Percentiles rank a stretch among this genome's conserved stretches.
These are phyloP conservation scores for Meandrusa payeni DNA, from an alignment of 2,888 invertebrate genomes.

Conservation along the genomic window DNA sequence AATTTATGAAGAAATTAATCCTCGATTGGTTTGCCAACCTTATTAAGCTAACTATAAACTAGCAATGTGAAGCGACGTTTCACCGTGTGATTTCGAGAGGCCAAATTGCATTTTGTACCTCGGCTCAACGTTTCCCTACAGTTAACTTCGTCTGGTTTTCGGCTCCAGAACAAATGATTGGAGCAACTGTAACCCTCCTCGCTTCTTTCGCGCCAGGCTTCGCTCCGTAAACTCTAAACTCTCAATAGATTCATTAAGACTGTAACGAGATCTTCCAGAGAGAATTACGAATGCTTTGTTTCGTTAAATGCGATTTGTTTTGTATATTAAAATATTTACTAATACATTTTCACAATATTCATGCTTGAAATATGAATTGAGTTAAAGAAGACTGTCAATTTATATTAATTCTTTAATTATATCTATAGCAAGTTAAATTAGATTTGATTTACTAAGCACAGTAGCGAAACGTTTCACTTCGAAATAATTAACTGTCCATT, in stretches of 20 bases:
- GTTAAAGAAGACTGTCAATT: no score
- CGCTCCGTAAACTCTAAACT: constrained; percentile 69
- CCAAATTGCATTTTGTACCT: constrained; percentile 12
- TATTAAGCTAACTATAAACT: constrained; percentile 1
- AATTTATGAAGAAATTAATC: no score
- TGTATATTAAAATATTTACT: constrained; percentile 55
- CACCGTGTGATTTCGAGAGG: constrained; percentile 43
- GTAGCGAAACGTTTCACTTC: no score
- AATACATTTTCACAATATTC: constrained; percentile 26
- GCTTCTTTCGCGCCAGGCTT: constrained; percentile 60
- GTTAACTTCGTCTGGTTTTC: constrained; percentile 36
- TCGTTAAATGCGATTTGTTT: constrained; percentile 72
- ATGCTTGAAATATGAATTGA: neutral
- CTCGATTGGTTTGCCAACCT: no score
- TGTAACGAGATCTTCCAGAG: constrained; percentile 75
- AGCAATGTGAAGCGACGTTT: constrained; percentile 29
- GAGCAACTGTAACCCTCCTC: constrained; percentile 57
- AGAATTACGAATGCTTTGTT: constrained; percentile 74
- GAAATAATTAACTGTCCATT: no score
- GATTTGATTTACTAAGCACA: no score
- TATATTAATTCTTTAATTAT: no score
- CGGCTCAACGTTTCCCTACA: constrained; percentile 48
- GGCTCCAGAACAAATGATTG: constrained; percentile 67
- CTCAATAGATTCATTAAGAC: constrained; percentile 79
- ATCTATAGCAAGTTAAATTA: no score